A percentile compares a stretch with the other conserved stretches of the same genome.
These are phyloP conservation scores for Labrus mixtus DNA, from an alignment of 2,113 vertebrate species.

Conservation along the genomic window DNA sequence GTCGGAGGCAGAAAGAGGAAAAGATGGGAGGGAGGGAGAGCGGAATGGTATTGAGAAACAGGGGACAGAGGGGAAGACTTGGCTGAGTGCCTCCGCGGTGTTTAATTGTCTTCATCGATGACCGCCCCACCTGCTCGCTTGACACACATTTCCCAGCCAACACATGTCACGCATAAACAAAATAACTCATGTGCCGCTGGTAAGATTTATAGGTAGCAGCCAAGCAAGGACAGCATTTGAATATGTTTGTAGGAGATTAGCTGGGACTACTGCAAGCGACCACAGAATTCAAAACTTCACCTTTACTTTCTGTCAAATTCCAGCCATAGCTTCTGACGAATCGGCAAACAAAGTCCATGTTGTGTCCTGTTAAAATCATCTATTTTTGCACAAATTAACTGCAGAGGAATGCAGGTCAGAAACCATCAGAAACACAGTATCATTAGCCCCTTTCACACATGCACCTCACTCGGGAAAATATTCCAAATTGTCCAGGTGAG, in stretches of 20 bases:
- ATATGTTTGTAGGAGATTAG: neutral
- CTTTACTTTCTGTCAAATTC: neutral
- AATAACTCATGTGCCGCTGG: constrained; percentile 56
- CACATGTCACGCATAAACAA: constrained; percentile 73
- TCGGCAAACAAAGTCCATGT: neutral
- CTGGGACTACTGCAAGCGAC: neutral
- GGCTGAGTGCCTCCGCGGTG: constrained; percentile 78
- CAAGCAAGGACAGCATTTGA: neutral
- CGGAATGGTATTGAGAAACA: constrained; percentile 26
- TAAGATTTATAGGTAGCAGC: constrained; percentile 31
- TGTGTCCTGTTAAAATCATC: constrained; percentile 7
- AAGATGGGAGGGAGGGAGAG: constrained; percentile 2
- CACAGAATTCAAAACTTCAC: no score
- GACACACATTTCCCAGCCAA: constrained; percentile 74
- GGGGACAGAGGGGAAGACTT: constrained; percentile 72
- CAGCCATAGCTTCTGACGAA: neutral
- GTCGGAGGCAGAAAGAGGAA: constrained; percentile 41
- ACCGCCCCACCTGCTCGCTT: constrained; percentile 81
- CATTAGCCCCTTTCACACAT: neutral
- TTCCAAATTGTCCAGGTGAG: no score
- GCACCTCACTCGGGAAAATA: no score
- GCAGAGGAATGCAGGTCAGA: no score
- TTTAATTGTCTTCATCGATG: constrained; percentile 84
- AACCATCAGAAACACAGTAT: neutral
- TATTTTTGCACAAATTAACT: neutral